Evolutionary conservation across 2,113 vertebrate species (phyloP).

Genomic region (Orientallactaga bullata): DNA sequence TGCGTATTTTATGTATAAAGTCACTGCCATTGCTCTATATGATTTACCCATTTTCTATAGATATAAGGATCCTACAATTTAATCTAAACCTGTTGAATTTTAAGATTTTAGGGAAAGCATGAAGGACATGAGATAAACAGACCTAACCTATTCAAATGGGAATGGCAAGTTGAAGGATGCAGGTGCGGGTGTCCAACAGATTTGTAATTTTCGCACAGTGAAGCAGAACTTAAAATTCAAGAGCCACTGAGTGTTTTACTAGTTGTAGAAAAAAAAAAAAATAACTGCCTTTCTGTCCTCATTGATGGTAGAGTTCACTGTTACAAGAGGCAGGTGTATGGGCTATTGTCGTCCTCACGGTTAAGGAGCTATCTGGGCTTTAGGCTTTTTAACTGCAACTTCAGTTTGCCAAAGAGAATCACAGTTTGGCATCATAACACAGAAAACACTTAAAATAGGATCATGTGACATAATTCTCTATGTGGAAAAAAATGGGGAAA

Average conservation of each 20-base stretch:
- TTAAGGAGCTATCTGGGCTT: background rate
- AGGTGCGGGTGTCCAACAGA: background rate
- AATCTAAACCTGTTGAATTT: background rate
- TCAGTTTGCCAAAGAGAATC: background rate
- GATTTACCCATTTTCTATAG: background rate
- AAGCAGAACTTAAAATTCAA: background rate
- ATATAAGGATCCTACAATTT: background rate
- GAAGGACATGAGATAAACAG: background rate
- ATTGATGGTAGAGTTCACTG: background rate
- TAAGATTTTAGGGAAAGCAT: background rate
- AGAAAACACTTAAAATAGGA: background rate
- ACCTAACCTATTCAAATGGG: background rate
- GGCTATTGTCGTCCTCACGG: background rate
- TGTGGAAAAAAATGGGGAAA: background rate
- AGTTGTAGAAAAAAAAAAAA: background rate
- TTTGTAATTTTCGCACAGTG: background rate
- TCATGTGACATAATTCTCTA: background rate
- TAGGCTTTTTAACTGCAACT: background rate
- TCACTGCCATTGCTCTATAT: background rate
- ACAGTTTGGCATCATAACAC: background rate
- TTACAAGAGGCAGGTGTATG: background rate
- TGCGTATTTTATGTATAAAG: too few relatives aligned
- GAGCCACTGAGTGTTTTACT: background rate
- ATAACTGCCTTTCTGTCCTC: background rate
- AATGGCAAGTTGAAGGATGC: background rate